Percentiles rank a stretch among this genome's conserved stretches.
These are phyloP conservation scores for Heliconius erato DNA, from an alignment of 2,888 invertebrate genomes.

Conservation along the genomic window DNA sequence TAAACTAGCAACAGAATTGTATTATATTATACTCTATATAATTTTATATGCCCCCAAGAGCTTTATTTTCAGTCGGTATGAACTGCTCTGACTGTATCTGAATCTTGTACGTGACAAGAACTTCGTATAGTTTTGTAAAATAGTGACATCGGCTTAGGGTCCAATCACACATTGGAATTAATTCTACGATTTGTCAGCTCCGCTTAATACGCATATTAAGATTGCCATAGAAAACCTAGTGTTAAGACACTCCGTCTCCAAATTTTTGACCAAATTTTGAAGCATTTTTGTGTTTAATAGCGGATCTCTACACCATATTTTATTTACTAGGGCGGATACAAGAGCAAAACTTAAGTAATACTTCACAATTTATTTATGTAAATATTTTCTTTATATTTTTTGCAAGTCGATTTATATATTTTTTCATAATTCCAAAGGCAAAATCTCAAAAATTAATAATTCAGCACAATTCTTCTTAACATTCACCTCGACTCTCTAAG, in stretches of 20 bases:
- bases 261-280: background rate
- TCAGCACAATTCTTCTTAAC: background rate
- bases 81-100: constrained; percentile 37
- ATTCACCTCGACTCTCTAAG: background rate
- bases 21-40: constrained; percentile 5
- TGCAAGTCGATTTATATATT: background rate
- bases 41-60: constrained; percentile 36
- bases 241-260: background rate
- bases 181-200: background rate
- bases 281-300: background rate
- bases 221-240: background rate
- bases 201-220: no score
- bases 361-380: background rate
- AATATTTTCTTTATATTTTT: background rate
- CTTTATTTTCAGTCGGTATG: constrained; percentile 39
- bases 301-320: background rate
- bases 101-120: constrained; percentile 59
- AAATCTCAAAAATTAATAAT: background rate
- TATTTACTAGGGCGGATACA: background rate
- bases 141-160: constrained; percentile 45
- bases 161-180: background rate
- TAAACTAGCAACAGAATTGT: background rate
- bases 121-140: constrained; percentile 54
- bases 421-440: background rate
- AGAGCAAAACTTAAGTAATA: background rate